These are phyloP conservation scores for Xylocampa areola DNA, from an alignment of 2,888 invertebrate genomes.

Conservation along the genomic window DNA sequence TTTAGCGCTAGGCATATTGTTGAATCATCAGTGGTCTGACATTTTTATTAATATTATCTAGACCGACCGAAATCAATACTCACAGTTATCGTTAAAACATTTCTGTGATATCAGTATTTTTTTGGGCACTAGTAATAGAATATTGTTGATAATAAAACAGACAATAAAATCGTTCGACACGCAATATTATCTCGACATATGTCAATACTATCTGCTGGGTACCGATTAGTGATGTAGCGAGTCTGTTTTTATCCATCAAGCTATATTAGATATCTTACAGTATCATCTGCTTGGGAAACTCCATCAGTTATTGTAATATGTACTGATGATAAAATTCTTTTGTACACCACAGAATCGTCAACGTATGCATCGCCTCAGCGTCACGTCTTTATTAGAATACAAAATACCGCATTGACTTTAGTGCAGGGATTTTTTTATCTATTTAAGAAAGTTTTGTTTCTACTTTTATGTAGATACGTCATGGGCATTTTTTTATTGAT, in stretches of 20 bases:
- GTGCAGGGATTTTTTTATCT: too few species aligned
- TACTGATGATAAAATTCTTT: too few species aligned
- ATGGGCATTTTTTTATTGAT: too few species aligned
- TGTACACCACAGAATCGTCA: too few species aligned
- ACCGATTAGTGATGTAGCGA: slow-evolving; percentile 24
- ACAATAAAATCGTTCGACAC: slow-evolving; percentile 23
- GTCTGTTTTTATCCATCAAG: slow-evolving; percentile 40
- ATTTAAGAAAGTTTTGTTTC: too few species aligned
- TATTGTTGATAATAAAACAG: slow-evolving; percentile 38
- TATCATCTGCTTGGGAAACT: slow-evolving; percentile 13
- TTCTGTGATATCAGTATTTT: slow-evolving; percentile 47
- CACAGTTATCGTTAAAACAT: slow-evolving; percentile 36
- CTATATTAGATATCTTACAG: slow-evolving; percentile 21
- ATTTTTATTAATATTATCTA: slow-evolving; percentile 25
- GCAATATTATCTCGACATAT: slow-evolving; percentile 45
- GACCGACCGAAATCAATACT: slow-evolving; percentile 41
- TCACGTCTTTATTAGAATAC: too few species aligned
- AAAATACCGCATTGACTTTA: too few species aligned
- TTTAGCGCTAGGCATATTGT: too few species aligned
- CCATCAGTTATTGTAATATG: slow-evolving; percentile 21
- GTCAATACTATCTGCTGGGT: slow-evolving; percentile 38
- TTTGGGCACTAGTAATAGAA: slow-evolving; percentile 49
- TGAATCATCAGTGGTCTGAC: slow-evolving; percentile 7
- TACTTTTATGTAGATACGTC: too few species aligned
- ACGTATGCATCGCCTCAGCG: too few species aligned